These are phyloP conservation scores for Megaceryle alcyon DNA, from an alignment of 2,797 vertebrate genomes.

Conservation along the genomic window DNA sequence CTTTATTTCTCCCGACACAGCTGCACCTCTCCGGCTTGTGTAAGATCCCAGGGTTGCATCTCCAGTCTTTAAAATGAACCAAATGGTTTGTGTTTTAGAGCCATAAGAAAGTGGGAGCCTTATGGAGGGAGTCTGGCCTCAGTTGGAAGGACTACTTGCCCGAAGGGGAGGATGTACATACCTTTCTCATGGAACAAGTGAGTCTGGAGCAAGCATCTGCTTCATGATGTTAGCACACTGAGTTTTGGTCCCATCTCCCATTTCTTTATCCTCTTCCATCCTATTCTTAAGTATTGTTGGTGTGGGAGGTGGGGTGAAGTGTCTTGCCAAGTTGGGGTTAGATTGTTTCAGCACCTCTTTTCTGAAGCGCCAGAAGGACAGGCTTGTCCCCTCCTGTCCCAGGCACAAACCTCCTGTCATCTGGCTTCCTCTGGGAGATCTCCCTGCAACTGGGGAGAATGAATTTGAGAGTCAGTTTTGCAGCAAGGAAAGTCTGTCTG, in stretches of 20 bases:
- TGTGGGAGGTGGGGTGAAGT: not conserved
- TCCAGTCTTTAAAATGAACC: not conserved
- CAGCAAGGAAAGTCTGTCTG: not conserved
- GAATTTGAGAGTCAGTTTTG: not conserved
- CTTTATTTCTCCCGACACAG: conserved; percentile 19
- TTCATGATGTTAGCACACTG: not conserved
- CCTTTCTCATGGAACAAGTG: conserved; percentile 92
- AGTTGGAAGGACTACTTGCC: conserved; percentile 91
- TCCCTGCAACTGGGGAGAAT: fast-evolving
- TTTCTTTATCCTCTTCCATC: not conserved
- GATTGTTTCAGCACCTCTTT: not conserved
- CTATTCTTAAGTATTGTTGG: fast-evolving
- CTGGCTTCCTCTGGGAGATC: not conserved
- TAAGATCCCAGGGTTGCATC: not conserved
- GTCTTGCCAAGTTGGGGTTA: not conserved
- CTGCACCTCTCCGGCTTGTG: not conserved
- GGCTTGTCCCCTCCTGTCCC: not conserved
- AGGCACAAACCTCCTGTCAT: not conserved
- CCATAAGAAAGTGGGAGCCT: conserved; percentile 94
- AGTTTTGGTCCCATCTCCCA: fast-evolving
- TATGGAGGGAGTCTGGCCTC: conserved; percentile 93
- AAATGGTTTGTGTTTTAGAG: conserved; percentile 83
- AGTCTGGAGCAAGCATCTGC: not conserved
- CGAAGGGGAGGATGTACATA: conserved; percentile 89
- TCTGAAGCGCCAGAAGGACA: fast-evolving